These are phyloP conservation scores for Tachypleus tridentatus DNA, from an alignment of 1,140 invertebrate species.

Conservation along the genomic window DNA sequence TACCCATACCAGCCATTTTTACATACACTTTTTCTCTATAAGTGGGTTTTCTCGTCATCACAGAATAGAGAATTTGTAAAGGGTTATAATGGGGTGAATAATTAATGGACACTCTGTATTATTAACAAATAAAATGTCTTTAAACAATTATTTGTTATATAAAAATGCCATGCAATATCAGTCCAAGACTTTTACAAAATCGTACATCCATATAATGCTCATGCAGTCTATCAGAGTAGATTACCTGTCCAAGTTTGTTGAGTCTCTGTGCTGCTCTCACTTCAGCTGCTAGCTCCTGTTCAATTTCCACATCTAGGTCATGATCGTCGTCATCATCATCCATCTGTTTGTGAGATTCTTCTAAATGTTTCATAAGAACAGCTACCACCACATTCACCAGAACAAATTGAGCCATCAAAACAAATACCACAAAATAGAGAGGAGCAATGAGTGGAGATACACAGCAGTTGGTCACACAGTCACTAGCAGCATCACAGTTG, in stretches of 20 bases:
- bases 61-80: too few relatives aligned
- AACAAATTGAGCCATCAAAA: slow-evolving; percentile 99
- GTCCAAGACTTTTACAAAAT: too few relatives aligned
- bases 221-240: too few relatives aligned
- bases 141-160: too few relatives aligned
- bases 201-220: too few relatives aligned
- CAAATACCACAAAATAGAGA: slow-evolving; percentile 98
- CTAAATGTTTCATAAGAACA: slow-evolving; percentile 97
- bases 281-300: slow-evolving; percentile 55
- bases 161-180: too few relatives aligned
- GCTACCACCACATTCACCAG: slow-evolving; percentile 98
- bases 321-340: slow-evolving; percentile 61
- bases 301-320: slow-evolving; percentile 56
- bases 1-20: too few relatives aligned
- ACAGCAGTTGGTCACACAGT: slow-evolving; percentile 95
- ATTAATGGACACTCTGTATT: too few relatives aligned
- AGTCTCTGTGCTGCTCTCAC: slow-evolving; percentile 25
- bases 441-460: slow-evolving; percentile 92
- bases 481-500: slow-evolving; percentile 77
- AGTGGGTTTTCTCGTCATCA: too few relatives aligned
- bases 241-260: not conserved
- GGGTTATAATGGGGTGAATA: too few relatives aligned
- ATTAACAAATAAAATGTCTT: too few relatives aligned
- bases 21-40: too few relatives aligned
- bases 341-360: slow-evolving; percentile 89